These are phyloP conservation scores for Sorex fumeus DNA, from an alignment of 2,113 vertebrate species.

Conservation along the genomic window DNA sequence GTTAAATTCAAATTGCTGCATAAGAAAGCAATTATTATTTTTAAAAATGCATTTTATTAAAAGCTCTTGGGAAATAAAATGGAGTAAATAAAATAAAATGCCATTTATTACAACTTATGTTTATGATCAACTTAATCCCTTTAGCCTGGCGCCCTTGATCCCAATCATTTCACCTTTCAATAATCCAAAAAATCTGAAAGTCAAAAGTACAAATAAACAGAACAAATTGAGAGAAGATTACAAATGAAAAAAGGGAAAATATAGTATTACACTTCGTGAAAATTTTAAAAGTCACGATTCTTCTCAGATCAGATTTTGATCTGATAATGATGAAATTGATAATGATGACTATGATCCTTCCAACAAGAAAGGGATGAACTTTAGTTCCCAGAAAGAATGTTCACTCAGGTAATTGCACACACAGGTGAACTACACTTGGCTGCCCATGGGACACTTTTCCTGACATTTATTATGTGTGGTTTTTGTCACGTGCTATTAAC, in stretches of 20 bases:
- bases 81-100: constrained; percentile 60
- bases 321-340: not conserved
- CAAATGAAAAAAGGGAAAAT: not conserved
- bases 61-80: constrained; percentile 35
- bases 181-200: not conserved
- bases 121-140: constrained; percentile 31
- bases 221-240: constrained; percentile 1
- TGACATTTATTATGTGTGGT: constrained; percentile 70
- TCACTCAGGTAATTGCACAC: constrained; percentile 48
- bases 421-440: constrained; percentile 40
- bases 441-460: constrained; percentile 66
- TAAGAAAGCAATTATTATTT: not conserved
- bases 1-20: constrained; percentile 25
- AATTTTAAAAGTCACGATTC: constrained; percentile 39
- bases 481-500: constrained; percentile 77
- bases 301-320: constrained; percentile 24
- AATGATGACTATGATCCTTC: not conserved
- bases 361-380: constrained; percentile 7
- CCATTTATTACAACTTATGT: not conserved
- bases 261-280: not conserved
- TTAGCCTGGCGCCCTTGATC: not conserved
- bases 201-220: constrained; percentile 11
- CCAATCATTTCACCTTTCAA: not conserved
- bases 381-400: constrained; percentile 64
- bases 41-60: constrained; percentile 60